Conservation (phyloP, 2,113 vertebrate genomes). For the Pachypanchax playfairii region DNA sequence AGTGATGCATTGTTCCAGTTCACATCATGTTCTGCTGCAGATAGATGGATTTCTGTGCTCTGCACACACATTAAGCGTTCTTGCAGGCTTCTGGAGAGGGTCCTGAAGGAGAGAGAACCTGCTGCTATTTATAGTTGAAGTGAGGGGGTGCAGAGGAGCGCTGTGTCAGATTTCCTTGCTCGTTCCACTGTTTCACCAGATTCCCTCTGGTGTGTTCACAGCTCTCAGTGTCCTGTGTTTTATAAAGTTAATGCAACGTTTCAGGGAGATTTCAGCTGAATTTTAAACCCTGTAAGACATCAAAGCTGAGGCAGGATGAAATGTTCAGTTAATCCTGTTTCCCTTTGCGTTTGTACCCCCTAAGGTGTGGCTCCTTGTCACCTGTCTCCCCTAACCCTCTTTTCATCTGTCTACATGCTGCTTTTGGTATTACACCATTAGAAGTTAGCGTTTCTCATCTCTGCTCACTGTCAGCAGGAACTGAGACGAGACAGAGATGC, state of each 20-base stretch:
- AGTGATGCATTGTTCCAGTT: background rate
- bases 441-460: constrained; percentile 17
- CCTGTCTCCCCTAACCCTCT: background rate
- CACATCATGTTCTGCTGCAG: too few relatives aligned
- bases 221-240: background rate
- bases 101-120: constrained; percentile 50
- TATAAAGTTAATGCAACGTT: background rate
- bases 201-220: background rate
- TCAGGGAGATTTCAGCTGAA: background rate
- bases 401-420: constrained; percentile 15
- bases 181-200: constrained; percentile 13
- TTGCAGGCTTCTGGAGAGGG: constrained; percentile 33
- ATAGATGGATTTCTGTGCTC: constrained; percentile 3
- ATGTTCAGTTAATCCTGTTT: constrained; percentile 38
- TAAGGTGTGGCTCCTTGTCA: constrained; percentile 27
- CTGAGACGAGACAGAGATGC: constrained; percentile 67
- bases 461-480: constrained; percentile 36
- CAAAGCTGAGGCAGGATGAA: too few relatives aligned
- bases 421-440: background rate
- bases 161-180: constrained; percentile 67
- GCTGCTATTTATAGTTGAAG: constrained; percentile 76
- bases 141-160: constrained; percentile 66
- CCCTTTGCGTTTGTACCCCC: constrained; percentile 32
- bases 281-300: too few relatives aligned
- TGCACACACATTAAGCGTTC: constrained; percentile 25